Evolutionary conservation across 1,140 invertebrate genomes (phyloP), one percentile per base, ranked within the genome.

Genomic region (Ceratitis capitata): DNA sequence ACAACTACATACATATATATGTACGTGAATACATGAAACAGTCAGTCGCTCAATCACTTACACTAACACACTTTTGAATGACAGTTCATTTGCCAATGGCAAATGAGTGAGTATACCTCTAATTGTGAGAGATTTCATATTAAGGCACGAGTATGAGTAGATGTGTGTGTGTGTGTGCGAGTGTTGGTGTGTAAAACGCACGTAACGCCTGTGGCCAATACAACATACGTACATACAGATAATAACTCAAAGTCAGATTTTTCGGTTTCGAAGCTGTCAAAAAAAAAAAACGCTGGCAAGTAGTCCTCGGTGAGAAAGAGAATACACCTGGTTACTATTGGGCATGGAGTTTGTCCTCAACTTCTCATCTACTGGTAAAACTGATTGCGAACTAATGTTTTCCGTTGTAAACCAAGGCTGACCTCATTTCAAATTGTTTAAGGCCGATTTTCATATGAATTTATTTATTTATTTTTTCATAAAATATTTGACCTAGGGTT

Each of bases 71-170:
- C 69, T 26, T 78, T 78, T 78, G 69, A 78, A 78, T 78, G 69
- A 78, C 69, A 78, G 69, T 78, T 78, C 69, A 78, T 78, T 78
- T 78, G 69, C 69, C 69, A 78, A 78, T 9, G 39, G 69, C 69
- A 45, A 19, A n/a, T 45, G 51, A n/a, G 1, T 45, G 69, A 78
- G 69, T 78, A 39, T 39, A 45, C 39, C 39, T 78, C 69, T n/a
- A 78, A n/a, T n/a, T n/a, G n/a, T n/a, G n/a, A n/a, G n/a, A n/a
- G n/a, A n/a, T n/a, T n/a, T n/a, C n/a, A n/a, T n/a, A n/a, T n/a
- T n/a, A 42, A 42, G 23, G 69, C n/a, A 78, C n/a, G n/a, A 74
- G 16, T 14, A 16, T 53, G 23, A n/a, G 7, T 49, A 10, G 9
- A 39, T 74, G 14, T n/a, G 29, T 23, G 19, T 10, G 19, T 64